Evolutionary conservation across 2,113 vertebrate genomes (phyloP).

Genomic region (Antigone vipio): DNA sequence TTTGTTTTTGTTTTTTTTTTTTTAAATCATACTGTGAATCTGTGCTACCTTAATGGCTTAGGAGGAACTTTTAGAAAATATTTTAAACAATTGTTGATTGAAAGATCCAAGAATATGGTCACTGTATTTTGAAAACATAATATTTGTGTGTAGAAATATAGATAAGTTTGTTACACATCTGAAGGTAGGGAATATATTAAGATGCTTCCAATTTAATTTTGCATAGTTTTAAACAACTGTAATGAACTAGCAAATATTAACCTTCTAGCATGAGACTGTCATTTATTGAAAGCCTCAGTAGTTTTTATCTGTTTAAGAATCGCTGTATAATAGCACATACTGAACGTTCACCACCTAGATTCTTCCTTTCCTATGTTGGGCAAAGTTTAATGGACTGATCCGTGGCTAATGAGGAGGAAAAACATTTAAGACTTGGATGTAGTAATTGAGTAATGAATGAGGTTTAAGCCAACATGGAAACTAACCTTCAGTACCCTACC

Average conservation of each 20-base stretch:
- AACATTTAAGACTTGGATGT: neutral
- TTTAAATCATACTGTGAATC: neutral
- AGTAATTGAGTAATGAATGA: conserved; percentile 24
- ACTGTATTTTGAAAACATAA: neutral
- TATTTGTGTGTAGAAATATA: neutral
- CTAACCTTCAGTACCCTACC: conserved; percentile 12
- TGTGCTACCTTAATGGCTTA: neutral
- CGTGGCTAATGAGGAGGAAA: conserved; percentile 41
- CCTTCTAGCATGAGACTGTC: neutral
- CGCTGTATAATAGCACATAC: neutral
- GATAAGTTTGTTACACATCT: neutral
- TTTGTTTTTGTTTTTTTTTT: neutral
- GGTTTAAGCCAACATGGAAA: conserved; percentile 24
- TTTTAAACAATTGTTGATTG: neutral
- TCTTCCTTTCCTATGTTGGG: neutral
- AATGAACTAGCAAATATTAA: neutral
- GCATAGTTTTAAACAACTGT: neutral
- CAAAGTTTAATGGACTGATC: conserved; percentile 32
- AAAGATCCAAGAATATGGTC: neutral
- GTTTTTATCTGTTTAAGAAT: neutral
- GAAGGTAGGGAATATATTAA: neutral
- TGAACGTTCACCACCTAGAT: neutral
- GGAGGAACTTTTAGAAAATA: neutral
- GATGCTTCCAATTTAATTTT: neutral
- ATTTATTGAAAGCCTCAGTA: neutral